Percentiles rank a stretch among this genome's conserved stretches.
Conservation (phyloP, 37 sponge, comb jelly and placozoan genomes). For the Tethya wilhelma region DNA sequence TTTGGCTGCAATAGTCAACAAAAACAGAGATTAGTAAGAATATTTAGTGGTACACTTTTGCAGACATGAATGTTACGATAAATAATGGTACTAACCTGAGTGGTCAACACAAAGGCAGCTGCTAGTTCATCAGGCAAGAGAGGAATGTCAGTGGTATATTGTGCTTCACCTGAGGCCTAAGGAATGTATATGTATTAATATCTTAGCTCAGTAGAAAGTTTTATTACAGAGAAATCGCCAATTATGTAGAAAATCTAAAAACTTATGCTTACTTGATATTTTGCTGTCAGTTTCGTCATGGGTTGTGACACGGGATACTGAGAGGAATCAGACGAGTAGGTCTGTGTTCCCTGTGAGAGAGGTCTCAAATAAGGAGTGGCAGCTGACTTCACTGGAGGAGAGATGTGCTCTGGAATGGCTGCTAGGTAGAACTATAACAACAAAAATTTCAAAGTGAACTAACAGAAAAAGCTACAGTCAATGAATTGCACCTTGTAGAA, state of each 20-base stretch:
- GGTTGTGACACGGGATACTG: conserved; percentile 71
- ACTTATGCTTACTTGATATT: conserved; percentile 38
- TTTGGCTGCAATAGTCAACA: conserved; percentile 22
- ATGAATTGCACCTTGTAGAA: conserved; percentile 77
- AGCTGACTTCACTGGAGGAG: conserved; percentile 59
- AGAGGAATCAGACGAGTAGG: conserved; percentile 41
- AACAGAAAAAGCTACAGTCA: neutral
- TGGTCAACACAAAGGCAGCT: conserved; percentile 79
- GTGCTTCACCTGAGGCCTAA: conserved; percentile 83
- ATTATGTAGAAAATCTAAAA: conserved; percentile 13
- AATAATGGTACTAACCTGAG: conserved; percentile 27
- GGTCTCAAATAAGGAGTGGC: conserved; percentile 64
- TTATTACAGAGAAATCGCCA: neutral
- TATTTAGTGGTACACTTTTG: neutral
- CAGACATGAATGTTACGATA: neutral
- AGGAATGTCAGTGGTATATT: conserved; percentile 79
- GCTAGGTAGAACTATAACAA: conserved; percentile 67
- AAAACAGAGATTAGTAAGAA: neutral
- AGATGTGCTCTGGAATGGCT: conserved; percentile 24
- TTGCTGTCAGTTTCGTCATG: conserved; percentile 70
- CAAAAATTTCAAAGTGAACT: neutral
- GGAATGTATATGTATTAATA: conserved; percentile 9
- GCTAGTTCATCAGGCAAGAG: conserved; percentile 45
- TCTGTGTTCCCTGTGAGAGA: conserved; percentile 56
- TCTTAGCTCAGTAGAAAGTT: neutral